Base-by-base conservation (phyloP, 2,888 invertebrate species). In the Melolontha melolontha region DNA sequence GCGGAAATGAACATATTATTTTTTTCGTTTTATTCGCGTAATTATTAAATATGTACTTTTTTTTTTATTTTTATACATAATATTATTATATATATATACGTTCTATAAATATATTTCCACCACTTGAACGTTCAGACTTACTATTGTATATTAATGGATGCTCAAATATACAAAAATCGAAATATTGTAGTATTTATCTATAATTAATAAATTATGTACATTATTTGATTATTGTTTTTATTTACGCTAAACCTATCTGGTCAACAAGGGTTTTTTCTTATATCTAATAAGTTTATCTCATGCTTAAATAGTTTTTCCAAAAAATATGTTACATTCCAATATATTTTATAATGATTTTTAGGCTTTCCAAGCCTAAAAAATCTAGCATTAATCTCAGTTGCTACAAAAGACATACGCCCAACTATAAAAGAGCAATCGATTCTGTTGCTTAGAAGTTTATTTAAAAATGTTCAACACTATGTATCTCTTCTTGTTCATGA, bases 101-200 rank as follows among this genome's bases (percentile, higher is more conserved):
- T 34, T 34, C 2, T 71, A 67, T 69, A 74, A 82, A 34, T 71
- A 68, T 69, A 75, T 83, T 83, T 84, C 84, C 84, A 80, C 82
- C 79, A 82, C 85, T 84, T 84, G 85, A 84, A 84, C 84, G 81
- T 80, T 82, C 81, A 82, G 84, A 80, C 80, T 67, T 62, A 70
- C 74, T 74, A 75, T 79, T 83, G 83, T 83, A 83, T 82, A 83
- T 83, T 83, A 78, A 80, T 77, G 82, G 82, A 83, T 83, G 83
- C 83, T 83, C 83, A 83, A 83, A 82, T 82, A 80, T 79, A 79
- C 78, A 75, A 77, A 78, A 79, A 80, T 79, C 77, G 82, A 81
- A 62, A 62, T 62, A 62, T 62, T 83, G 82, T 83, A 83, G 82
- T 83, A 83, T 83, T 83, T 83, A 83, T 83, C 83, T 77, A 78